Conservation (phyloP, 1,140 invertebrate species). For the Schlechtendalia chinensis region DNA sequence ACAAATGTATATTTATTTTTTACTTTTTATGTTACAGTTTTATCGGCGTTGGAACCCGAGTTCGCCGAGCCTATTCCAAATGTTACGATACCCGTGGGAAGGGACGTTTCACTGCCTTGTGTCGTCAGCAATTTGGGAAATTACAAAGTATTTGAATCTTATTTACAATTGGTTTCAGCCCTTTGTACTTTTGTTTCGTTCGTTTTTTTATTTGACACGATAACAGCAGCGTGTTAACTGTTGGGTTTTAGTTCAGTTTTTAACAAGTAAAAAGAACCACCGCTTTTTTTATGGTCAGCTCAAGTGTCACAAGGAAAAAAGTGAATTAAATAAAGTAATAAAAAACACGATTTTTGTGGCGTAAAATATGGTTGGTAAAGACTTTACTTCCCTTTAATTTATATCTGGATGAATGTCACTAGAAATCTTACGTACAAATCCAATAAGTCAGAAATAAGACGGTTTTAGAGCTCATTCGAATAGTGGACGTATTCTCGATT, state of each 20-base stretch:
- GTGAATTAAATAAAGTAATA: slow-evolving; percentile 18
- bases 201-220: not conserved
- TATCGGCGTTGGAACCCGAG: slow-evolving; percentile 72
- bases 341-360: slow-evolving; percentile 7
- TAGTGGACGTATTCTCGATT: too few species aligned
- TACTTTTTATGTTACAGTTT: slow-evolving; percentile 63
- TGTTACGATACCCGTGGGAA: slow-evolving; percentile 80
- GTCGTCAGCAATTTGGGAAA: slow-evolving; percentile 82
- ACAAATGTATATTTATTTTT: not conserved
- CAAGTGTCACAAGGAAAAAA: slow-evolving; percentile 11
- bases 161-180: slow-evolving; percentile 54
- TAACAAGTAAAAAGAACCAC: slow-evolving; percentile 27
- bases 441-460: not conserved
- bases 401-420: not conserved
- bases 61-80: slow-evolving; percentile 86
- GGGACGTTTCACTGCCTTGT: slow-evolving; percentile 82
- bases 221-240: not conserved
- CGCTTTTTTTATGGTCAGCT: slow-evolving; percentile 17
- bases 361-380: not conserved
- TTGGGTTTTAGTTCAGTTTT: slow-evolving; percentile 17
- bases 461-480: not conserved
- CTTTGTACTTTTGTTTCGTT: not conserved
- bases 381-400: slow-evolving; percentile 18
- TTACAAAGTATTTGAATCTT: slow-evolving; percentile 65
- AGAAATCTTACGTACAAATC: not conserved